Conservation (phyloP, 1,140 invertebrate species). For the Nixonia krombeini region DNA sequence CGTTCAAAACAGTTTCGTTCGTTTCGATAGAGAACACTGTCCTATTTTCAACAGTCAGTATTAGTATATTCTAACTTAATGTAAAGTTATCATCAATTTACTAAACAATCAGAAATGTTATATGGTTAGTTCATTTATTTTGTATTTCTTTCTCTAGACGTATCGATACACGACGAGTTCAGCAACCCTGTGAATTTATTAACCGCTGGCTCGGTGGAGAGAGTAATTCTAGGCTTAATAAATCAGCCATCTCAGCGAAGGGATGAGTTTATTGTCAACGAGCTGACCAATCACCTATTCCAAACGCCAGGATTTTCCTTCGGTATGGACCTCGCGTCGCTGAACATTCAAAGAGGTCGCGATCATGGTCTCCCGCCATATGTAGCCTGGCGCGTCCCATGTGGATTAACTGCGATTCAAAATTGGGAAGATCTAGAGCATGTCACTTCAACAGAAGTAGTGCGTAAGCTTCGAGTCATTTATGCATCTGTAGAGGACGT, state of each 20-base stretch:
- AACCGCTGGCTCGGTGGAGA: conserved; percentile 83
- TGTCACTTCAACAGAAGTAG: conserved; percentile 79
- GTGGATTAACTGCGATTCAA: conserved; percentile 80
- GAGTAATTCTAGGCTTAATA: conserved; percentile 82
- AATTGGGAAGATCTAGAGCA: conserved; percentile 83
- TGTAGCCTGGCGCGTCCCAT: conserved; percentile 85
- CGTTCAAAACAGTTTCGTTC: conserved; percentile 83
- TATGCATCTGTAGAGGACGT: conserved; percentile 87
- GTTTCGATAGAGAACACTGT: conserved; percentile 77
- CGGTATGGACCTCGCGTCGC: conserved; percentile 90
- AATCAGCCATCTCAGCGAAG: conserved; percentile 84
- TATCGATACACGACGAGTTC: conserved; percentile 83
- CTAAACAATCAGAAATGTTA: too few species aligned
- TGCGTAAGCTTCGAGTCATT: conserved; percentile 76
- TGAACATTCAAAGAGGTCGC: conserved; percentile 90
- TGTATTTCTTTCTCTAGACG: conserved; percentile 75
- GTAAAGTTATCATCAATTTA: conserved; percentile 4
- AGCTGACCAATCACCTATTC: conserved; percentile 91
- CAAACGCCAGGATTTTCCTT: conserved; percentile 80
- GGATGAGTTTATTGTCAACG: conserved; percentile 86
- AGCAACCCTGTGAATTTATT: conserved; percentile 75
- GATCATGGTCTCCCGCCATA: conserved; percentile 92
- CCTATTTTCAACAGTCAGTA: conserved; percentile 77
- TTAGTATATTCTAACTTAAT: background rate
- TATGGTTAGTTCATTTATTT: too few species aligned